Conservation (phyloP, 2,888 invertebrate genomes). For the Drosophila neotestacea region DNA sequence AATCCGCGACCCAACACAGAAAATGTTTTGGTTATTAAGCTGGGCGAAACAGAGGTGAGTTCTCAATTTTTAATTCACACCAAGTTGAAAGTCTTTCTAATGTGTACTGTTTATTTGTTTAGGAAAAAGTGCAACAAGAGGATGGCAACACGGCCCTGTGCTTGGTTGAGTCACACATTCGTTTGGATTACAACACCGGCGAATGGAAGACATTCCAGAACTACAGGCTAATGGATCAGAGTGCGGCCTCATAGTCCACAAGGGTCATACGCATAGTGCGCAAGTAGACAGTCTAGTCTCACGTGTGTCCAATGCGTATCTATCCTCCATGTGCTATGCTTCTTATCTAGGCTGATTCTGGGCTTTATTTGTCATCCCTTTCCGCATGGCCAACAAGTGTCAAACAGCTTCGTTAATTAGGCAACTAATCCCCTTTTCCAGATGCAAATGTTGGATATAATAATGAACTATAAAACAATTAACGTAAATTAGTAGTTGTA, state of each 20-base stretch:
- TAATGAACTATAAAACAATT: conserved; percentile 72
- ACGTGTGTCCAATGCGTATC: conserved; percentile 50
- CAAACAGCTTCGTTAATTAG: conserved; percentile 55
- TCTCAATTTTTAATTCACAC: neutral
- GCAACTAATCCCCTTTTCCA: conserved; percentile 50
- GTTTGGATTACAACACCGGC: conserved; percentile 99
- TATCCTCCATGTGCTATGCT: conserved; percentile 5
- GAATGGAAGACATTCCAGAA: conserved; percentile 98
- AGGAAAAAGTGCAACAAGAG: conserved; percentile 93
- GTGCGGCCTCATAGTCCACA: conserved; percentile 74
- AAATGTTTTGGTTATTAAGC: conserved; percentile 97
- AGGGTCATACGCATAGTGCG: conserved; percentile 76
- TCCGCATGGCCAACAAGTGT: conserved; percentile 38
- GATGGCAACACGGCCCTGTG: conserved; percentile 90
- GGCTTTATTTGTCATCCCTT: conserved; percentile 44
- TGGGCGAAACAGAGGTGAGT: conserved; percentile 92
- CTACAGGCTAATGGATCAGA: conserved; percentile 90
- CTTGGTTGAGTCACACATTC: conserved; percentile 95
- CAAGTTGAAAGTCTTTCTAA: neutral
- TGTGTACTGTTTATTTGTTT: neutral
- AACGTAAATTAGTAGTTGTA: conserved; percentile 77
- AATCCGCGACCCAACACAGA: conserved; percentile 99
- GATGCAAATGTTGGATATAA: conserved; percentile 47
- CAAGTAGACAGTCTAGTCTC: conserved; percentile 38
- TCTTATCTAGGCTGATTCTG: conserved; percentile 19